Percentiles rank a stretch among this genome's conserved stretches.
phyloP scores from a whole-genome alignment of 2,888 invertebrate genomes.

The Eutolmus rufibarbis region DNA sequence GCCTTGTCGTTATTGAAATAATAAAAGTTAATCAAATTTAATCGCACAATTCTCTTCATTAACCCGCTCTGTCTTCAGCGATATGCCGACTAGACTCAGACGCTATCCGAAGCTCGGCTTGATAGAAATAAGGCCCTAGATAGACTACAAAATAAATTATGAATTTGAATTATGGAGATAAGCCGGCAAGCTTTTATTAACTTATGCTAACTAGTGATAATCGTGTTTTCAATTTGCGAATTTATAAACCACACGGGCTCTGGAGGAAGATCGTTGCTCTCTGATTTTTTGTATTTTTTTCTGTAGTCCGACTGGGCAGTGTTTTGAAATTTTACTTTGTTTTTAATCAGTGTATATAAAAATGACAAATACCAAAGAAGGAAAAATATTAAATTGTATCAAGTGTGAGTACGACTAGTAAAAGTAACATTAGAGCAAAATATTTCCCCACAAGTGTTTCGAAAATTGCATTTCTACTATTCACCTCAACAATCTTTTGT shows the following conservation, averaged over 20 bases:
- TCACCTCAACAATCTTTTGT: background rate
- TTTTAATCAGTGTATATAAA: background rate
- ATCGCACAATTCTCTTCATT: background rate
- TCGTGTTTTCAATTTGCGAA: background rate
- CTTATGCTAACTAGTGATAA: background rate
- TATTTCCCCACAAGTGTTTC: background rate
- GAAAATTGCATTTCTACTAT: background rate
- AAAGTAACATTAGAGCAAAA: background rate
- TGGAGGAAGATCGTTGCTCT: background rate
- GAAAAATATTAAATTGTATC: background rate
- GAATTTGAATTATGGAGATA: background rate
- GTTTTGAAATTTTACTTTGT: background rate
- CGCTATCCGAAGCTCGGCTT: background rate
- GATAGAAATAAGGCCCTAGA: background rate
- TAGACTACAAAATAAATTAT: background rate
- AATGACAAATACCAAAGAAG: too few species aligned
- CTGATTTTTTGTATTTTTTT: too few species aligned
- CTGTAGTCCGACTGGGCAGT: background rate
- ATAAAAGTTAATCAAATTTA: background rate
- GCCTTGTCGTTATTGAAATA: background rate
- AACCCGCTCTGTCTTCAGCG: background rate
- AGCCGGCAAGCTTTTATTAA: background rate
- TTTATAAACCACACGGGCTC: background rate
- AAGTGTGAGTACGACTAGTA: background rate
- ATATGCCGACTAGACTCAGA: background rate